Evolutionary conservation across 2,113 vertebrate species (phyloP).

Genomic region (Xenus cinereus): DNA sequence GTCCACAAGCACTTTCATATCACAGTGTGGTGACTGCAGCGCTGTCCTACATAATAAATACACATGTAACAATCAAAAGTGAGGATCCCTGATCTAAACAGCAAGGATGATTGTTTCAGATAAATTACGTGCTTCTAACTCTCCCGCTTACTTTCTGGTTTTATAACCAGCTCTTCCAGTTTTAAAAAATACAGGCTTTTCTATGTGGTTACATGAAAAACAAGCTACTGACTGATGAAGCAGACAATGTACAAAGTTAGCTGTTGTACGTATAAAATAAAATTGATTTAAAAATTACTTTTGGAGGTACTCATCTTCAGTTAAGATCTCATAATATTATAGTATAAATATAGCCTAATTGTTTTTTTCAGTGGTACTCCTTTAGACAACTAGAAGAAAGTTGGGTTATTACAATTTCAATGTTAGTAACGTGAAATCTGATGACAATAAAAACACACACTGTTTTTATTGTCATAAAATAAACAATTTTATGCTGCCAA

Average conservation of each 20-base stretch:
- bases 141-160: not conserved
- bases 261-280: not conserved
- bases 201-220: not conserved
- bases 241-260: not conserved
- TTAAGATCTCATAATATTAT: not conserved
- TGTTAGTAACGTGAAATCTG: not conserved
- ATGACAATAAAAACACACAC: not conserved
- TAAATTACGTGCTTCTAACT: not conserved
- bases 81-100: not conserved
- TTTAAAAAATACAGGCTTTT: not conserved
- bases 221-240: not conserved
- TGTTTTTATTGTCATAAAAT: no score
- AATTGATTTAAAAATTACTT: not conserved
- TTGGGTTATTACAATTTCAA: not conserved
- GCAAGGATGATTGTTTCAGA: not conserved
- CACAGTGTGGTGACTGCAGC: not conserved
- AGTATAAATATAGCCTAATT: not conserved
- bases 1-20: not conserved
- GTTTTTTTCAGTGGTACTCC: not conserved
- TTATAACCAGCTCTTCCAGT: not conserved
- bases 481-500: not conserved
- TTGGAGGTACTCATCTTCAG: not conserved
- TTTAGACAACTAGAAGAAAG: not conserved
- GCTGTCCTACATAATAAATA: not conserved
- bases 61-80: not conserved